A percentile compares a stretch with the other conserved stretches of the same genome.
phyloP scores from a whole-genome alignment of 2,888 invertebrate species.

The Anoncus sp. region DNA sequence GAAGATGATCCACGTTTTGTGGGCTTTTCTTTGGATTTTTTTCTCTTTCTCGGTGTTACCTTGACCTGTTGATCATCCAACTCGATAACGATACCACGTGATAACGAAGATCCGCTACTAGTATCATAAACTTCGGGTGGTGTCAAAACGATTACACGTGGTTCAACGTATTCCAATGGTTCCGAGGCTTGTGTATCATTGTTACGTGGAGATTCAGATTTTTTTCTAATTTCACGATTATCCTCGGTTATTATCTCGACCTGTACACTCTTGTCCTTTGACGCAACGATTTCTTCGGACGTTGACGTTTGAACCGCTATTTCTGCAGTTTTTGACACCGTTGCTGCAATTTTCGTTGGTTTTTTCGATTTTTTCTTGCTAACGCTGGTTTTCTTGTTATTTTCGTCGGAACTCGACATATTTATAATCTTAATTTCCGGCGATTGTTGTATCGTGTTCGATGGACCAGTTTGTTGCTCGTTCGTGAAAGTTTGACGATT shows the following conservation, averaged over 20 bases:
- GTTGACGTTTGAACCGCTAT: slow-evolving; percentile 74
- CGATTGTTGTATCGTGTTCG: slow-evolving; percentile 52
- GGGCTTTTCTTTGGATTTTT: slow-evolving; percentile 41
- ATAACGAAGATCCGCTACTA: slow-evolving; percentile 67
- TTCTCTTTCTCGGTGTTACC: slow-evolving; percentile 72
- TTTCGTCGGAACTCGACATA: slow-evolving; percentile 70
- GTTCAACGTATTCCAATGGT: slow-evolving; percentile 69
- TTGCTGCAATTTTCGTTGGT: slow-evolving; percentile 57
- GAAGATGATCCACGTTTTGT: slow-evolving; percentile 33
- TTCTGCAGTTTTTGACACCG: slow-evolving; percentile 65
- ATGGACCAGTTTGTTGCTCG: slow-evolving; percentile 36
- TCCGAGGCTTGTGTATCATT: slow-evolving; percentile 20
- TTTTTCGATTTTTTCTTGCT: slow-evolving; percentile 62
- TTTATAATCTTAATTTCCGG: slow-evolving; percentile 79
- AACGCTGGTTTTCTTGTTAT: slow-evolving; percentile 40
- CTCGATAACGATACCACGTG: slow-evolving; percentile 72
- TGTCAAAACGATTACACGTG: slow-evolving; percentile 74
- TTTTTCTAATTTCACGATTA: not conserved
- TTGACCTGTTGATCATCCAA: slow-evolving; percentile 73
- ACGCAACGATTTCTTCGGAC: slow-evolving; percentile 64
- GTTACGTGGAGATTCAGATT: not conserved
- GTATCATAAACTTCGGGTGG: slow-evolving; percentile 63
- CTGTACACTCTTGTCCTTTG: slow-evolving; percentile 70
- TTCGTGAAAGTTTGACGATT: slow-evolving; percentile 29
- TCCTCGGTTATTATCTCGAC: slow-evolving; percentile 65